Percentiles rank a stretch among this genome's conserved stretches.
Conservation (phyloP, 2,888 invertebrate genomes). For the Lumbricus terrestris region DNA sequence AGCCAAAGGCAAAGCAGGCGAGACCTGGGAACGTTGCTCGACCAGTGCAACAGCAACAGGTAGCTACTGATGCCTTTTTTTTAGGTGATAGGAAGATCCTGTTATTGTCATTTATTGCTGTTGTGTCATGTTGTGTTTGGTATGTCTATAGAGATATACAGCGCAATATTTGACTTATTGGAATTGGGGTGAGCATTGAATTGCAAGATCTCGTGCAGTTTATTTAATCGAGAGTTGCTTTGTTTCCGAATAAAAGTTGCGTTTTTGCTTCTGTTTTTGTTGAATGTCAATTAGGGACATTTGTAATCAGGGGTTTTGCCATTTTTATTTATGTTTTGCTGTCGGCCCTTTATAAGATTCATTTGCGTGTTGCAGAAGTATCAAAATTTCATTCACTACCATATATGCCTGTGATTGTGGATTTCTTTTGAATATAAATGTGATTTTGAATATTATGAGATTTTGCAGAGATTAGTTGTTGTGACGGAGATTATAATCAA, state of each 20-base stretch:
- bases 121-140: too few species aligned
- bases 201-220: neutral
- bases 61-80: neutral
- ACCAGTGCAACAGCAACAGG: conserved; percentile 7
- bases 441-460: too few species aligned
- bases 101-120: too few species aligned
- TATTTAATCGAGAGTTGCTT: neutral
- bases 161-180: too few species aligned
- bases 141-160: too few species aligned
- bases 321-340: neutral
- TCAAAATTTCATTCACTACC: neutral
- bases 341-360: neutral
- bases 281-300: neutral
- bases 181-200: neutral
- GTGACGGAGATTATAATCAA: neutral
- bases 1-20: neutral
- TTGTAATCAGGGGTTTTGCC: neutral
- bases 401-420: neutral
- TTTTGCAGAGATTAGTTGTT: neutral
- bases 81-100: neutral
- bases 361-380: neutral
- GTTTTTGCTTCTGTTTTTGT: too few species aligned
- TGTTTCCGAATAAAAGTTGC: neutral
- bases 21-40: neutral
- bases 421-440: neutral